Evolutionary conservation across 2,113 vertebrate genomes (phyloP), one percentile per base, ranked within the genome.

Genomic region (Furnarius figulus): DNA sequence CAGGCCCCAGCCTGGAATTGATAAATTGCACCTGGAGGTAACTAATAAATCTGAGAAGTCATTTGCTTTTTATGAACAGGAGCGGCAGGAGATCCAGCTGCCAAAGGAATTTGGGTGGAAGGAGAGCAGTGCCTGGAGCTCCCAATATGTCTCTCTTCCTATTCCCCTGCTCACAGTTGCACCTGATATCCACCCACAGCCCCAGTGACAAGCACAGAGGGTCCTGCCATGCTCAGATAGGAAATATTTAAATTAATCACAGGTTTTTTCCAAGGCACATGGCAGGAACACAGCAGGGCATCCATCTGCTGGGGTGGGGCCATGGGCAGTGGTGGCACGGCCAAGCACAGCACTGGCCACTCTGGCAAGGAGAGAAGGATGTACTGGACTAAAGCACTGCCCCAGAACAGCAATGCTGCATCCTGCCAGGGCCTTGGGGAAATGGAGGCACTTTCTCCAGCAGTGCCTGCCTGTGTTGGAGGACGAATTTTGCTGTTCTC

Each of bases 1-100:
- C 77, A 90, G 40, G 55, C 37, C 71, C 82, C 78, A 92, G 91
- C 58, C 94, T 84, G 85, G 63, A 71, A 90, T 61, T 97, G 90
- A 97, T 97, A 94, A 97, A 97, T 97, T 93, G 74, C 95, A 97
- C 91, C 94, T 97, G 93, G 93, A 95, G 95, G 90, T 95, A 97
- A 95, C 97, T 92, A 96, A 97, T 97, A 97, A 96, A 97, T 96
- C 97, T 95, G 90, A 83, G 84, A 58, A 97, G 91, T 97, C 87
- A 84, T 96, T 97, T 95, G 90, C 87, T 94, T 95, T 96, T 97
- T 95, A 96, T 95, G 97, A 96, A 95, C 74, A 95, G 75, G 84
- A 96, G 68, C 13, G 0, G 79, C 30, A 11, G 81, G 85, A 65
- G 80, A 87, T 89, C 35, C 84, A 90, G 83, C 81, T 89, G 90